phyloP scores from a whole-genome alignment of 2,888 invertebrate species.

The Erebia palarica region DNA sequence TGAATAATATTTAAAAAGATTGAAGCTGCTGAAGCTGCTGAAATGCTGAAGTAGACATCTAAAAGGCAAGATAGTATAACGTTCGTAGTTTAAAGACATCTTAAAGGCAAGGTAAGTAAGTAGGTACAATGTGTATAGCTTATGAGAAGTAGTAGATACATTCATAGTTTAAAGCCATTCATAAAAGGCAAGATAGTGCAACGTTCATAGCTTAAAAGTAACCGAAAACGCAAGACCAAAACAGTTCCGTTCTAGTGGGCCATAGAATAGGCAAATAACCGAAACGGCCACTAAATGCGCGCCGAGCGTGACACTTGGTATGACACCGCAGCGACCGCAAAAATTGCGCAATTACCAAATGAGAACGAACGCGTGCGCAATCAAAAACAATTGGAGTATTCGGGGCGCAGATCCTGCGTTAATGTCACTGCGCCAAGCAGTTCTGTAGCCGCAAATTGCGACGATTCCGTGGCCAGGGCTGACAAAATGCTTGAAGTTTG shows the following conservation, averaged over 20 bases:
- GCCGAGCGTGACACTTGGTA: constrained; percentile 41
- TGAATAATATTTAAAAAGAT: too few relatives aligned
- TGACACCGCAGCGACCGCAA: constrained; percentile 37
- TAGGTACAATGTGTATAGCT: too few relatives aligned
- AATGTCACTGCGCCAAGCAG: constrained; percentile 61
- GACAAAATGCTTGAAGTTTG: not conserved
- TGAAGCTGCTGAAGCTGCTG: too few relatives aligned
- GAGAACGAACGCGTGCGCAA: constrained; percentile 59
- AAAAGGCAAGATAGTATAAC: too few relatives aligned
- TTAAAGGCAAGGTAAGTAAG: too few relatives aligned
- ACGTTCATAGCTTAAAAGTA: too few relatives aligned
- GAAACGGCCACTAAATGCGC: constrained; percentile 14
- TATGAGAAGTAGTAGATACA: too few relatives aligned
- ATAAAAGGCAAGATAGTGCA: too few relatives aligned
- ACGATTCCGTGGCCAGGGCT: constrained; percentile 44
- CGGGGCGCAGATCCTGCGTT: constrained; percentile 63
- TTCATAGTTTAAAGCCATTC: too few relatives aligned
- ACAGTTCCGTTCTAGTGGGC: not conserved
- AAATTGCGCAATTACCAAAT: constrained; percentile 42
- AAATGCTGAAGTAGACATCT: too few relatives aligned
- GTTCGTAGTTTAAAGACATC: too few relatives aligned
- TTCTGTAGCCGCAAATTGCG: constrained; percentile 59
- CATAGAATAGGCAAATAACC: constrained; percentile 13
- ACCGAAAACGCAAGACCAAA: not conserved
- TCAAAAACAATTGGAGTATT: constrained; percentile 64